Percentiles rank a stretch among this genome's conserved stretches.
These are phyloP conservation scores for Microchirus variegatus DNA, from an alignment of 2,797 vertebrate species.

Conservation along the genomic window DNA sequence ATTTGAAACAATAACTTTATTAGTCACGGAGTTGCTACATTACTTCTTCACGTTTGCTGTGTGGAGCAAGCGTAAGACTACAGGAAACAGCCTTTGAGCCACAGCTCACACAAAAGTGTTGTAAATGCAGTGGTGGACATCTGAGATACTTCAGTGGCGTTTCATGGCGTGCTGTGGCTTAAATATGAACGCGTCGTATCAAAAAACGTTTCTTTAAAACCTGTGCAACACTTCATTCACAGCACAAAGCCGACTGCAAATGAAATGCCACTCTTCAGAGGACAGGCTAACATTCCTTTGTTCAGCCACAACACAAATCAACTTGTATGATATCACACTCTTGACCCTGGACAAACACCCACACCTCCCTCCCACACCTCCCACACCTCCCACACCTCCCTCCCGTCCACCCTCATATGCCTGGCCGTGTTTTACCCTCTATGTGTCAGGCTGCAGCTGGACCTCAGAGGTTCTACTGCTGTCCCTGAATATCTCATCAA, in stretches of 20 bases:
- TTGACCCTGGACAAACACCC: constrained; percentile 25
- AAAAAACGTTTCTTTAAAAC: no score
- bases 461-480: constrained; percentile 30
- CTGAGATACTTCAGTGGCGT: constrained; percentile 44
- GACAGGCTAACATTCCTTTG: constrained; percentile 41
- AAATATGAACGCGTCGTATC: no score
- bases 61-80: constrained; percentile 85
- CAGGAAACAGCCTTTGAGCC: constrained; percentile 73
- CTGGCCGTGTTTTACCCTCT: constrained; percentile 70
- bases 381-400: constrained; percentile 23
- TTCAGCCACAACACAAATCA: constrained; percentile 59
- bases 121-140: constrained; percentile 43
- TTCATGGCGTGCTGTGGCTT: constrained; percentile 11
- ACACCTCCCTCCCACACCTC: constrained; percentile 10
- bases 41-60: constrained; percentile 81
- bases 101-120: constrained; percentile 48
- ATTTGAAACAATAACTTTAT: constrained; percentile 53
- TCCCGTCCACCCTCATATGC: constrained; percentile 72
- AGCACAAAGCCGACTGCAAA: neutral
- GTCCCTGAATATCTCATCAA: constrained; percentile 18
- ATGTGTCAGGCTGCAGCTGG: constrained; percentile 61
- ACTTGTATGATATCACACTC: constrained; percentile 50
- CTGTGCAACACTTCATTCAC: neutral
- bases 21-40: constrained; percentile 77
- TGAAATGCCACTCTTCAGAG: constrained; percentile 18